Evolutionary conservation across 2,888 invertebrate species (phyloP).

Genomic region (Scaptomyza reducta): DNA sequence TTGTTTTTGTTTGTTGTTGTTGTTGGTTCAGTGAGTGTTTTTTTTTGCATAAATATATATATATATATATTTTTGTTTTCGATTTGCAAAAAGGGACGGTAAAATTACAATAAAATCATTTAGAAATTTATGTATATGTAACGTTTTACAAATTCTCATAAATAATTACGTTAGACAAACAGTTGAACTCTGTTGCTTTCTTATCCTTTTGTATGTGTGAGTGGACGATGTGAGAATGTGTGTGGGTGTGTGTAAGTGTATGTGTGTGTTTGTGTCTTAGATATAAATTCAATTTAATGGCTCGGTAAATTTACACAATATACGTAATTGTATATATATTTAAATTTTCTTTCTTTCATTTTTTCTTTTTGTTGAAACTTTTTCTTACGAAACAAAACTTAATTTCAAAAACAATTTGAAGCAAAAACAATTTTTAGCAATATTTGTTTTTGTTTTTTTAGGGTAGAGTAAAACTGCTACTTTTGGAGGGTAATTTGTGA

Average conservation of each 20-base stretch:
- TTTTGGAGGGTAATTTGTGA: conserved; percentile 22
- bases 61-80: conserved; percentile 37
- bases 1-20: conserved; percentile 49
- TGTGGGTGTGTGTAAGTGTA: conserved; percentile 55
- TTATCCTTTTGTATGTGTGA: conserved; percentile 37
- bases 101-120: conserved; percentile 84
- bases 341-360: conserved; percentile 45
- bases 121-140: conserved; percentile 60
- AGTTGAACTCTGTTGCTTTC: conserved; percentile 38
- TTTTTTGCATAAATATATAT: conserved; percentile 66
- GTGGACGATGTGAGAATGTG: conserved; percentile 60
- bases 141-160: conserved; percentile 47
- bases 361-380: conserved; percentile 41
- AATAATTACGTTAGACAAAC: conserved; percentile 57
- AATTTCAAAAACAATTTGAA: conserved; percentile 52
- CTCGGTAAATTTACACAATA: conserved; percentile 82
- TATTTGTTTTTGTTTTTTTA: conserved; percentile 9
- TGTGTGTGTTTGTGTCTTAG: conserved; percentile 60
- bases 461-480: conserved; percentile 38
- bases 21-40: conserved; percentile 54
- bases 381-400: conserved; percentile 58
- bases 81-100: conserved; percentile 83
- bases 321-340: conserved; percentile 69
- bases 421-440: conserved; percentile 34
- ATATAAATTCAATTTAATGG: conserved; percentile 84